Evolutionary conservation across 2,113 vertebrate species (phyloP).

Genomic region (Xiphias gladius): DNA sequence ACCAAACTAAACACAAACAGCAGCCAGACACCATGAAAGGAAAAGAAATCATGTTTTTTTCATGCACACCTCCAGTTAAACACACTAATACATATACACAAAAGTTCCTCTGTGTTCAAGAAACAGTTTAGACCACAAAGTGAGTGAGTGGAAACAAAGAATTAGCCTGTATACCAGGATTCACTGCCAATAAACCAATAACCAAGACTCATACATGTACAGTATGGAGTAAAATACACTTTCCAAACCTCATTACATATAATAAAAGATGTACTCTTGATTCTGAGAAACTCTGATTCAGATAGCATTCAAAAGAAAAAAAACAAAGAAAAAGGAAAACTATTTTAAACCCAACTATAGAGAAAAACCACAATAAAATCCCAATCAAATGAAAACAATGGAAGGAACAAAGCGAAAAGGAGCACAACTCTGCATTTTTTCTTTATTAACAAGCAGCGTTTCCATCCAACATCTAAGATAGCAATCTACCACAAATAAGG

Average conservation of each 20-base stretch:
- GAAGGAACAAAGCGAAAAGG: slow-evolving; percentile 42
- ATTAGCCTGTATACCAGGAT: slow-evolving; percentile 23
- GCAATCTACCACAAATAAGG: slow-evolving; percentile 76
- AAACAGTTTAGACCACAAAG: slow-evolving; percentile 35
- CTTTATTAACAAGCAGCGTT: slow-evolving; percentile 57
- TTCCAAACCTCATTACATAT: slow-evolving; percentile 40
- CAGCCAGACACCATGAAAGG: slow-evolving; percentile 61
- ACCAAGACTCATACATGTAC: slow-evolving; percentile 4
- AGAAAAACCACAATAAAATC: slow-evolving; percentile 37
- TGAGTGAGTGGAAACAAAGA: slow-evolving; percentile 47
- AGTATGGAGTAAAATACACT: slow-evolving; percentile 22
- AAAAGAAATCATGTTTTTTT: slow-evolving; percentile 75
- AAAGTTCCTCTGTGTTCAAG: slow-evolving; percentile 47
- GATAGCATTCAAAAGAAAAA: background rate
- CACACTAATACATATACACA: slow-evolving; percentile 48
- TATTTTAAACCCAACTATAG: slow-evolving; percentile 13
- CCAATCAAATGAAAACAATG: slow-evolving; percentile 53
- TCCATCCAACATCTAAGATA: slow-evolving; percentile 67
- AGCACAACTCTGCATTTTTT: slow-evolving; percentile 37
- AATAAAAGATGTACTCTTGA: slow-evolving; percentile 28
- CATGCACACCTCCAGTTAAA: slow-evolving; percentile 57
- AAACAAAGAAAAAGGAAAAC: slow-evolving; percentile 9
- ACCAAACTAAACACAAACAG: slow-evolving; percentile 78
- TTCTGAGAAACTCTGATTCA: slow-evolving; percentile 6
- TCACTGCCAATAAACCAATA: slow-evolving; percentile 38